Conservation (phyloP, 2,888 invertebrate species). For the Myopa testacea region DNA sequence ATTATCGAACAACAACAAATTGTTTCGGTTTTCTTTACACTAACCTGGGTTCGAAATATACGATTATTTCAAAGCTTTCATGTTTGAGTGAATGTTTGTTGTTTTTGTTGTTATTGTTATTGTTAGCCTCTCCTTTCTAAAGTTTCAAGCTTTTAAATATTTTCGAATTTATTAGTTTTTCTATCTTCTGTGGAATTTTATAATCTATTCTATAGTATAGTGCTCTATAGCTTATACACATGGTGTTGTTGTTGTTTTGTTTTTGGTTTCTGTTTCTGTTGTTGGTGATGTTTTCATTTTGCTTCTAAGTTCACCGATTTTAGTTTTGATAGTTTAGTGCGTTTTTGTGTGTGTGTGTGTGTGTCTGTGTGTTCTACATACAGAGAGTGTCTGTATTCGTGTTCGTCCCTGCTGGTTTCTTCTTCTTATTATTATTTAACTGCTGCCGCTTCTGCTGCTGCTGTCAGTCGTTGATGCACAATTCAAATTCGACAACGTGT, state of each 20-base stretch:
- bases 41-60: no score
- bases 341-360: background rate
- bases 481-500: slow-evolving; percentile 32
- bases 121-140: background rate
- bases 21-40: no score
- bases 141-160: background rate
- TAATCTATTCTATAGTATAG: background rate
- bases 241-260: slow-evolving; percentile 4
- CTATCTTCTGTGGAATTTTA: background rate
- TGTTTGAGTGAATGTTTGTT: background rate
- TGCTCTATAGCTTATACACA: background rate
- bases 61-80: no score
- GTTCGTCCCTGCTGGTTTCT: background rate
- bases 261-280: background rate
- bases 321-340: background rate
- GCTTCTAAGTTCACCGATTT: background rate
- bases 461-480: slow-evolving; percentile 21
- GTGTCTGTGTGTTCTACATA: background rate
- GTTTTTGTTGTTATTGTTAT: background rate
- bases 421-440: background rate
- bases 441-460: background rate
- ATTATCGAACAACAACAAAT: no score
- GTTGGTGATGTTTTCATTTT: background rate
- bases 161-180: slow-evolving; percentile 9
- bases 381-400: background rate